A percentile compares a stretch with the other conserved stretches of the same genome.
phyloP scores from a whole-genome alignment of 2,797 vertebrate genomes.

The Propithecus deckenii region DNA sequence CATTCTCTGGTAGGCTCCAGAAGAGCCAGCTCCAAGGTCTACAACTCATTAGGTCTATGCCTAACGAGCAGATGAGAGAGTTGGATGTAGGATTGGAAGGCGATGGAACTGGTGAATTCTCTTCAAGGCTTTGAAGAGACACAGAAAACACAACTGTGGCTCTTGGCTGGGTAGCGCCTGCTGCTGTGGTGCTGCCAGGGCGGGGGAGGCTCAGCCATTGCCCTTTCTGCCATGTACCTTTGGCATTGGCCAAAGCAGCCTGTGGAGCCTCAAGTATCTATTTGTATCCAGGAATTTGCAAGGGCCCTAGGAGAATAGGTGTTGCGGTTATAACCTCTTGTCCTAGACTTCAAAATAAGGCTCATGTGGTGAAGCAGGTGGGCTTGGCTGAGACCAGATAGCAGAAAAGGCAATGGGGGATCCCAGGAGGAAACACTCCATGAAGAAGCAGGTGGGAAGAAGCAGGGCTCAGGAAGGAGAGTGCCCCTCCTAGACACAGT shows the following conservation, averaged over 20 bases:
- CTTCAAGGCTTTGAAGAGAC: not conserved
- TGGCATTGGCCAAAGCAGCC: not conserved
- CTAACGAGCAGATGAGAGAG: not conserved
- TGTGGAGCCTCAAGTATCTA: not conserved
- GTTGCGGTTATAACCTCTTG: not conserved
- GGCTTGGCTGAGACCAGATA: not conserved
- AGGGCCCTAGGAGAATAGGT: not conserved
- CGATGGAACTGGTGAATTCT: not conserved
- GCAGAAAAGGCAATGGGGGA: not conserved
- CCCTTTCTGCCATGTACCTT: not conserved
- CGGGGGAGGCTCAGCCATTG: not conserved
- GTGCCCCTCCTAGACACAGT: not conserved
- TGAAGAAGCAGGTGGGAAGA: not conserved
- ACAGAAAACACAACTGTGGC: not conserved
- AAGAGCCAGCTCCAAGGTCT: not conserved
- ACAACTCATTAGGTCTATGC: not conserved
- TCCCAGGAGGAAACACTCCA: not conserved
- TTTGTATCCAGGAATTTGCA: not conserved
- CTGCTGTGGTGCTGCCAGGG: not conserved
- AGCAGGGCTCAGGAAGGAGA: not conserved
- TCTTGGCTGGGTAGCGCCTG: not conserved
- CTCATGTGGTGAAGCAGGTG: not conserved
- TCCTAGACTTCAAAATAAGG: not conserved
- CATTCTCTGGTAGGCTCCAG: not conserved
- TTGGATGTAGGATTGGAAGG: not conserved